Base-by-base conservation (phyloP, 1,140 invertebrate genomes). In the Lepidurus packardi region DNA sequence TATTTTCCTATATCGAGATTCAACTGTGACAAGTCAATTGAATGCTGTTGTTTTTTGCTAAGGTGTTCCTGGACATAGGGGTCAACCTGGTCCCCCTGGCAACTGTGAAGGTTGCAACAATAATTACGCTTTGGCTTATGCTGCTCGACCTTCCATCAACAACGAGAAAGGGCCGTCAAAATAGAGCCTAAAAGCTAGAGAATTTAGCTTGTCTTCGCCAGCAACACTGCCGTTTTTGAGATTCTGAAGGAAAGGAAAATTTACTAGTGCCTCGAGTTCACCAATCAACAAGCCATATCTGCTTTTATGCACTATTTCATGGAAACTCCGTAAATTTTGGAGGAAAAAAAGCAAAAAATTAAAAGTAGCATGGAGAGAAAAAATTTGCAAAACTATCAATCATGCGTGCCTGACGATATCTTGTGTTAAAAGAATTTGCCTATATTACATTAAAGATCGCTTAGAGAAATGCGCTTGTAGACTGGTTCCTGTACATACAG, bases 1-100 rank as follows among this genome's bases (percentile, higher is more conserved):
- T 25, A 25, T 25, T 78, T 24, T 43, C n/a, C 73, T 77, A 8
- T 78, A 80, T 45, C 43, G 45, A n/a, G 79, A 25, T 25, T 79
- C 11, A 78, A 53, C 16, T 80, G 16, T 73, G 24, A 13, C 73
- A 42, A 41, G 43, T 73, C 11, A 44, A 73, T 65, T 41, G 1
- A 80, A n/a, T n/a, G n/a, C n/a, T n/a, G n/a, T n/a, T 77, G 77
- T 80, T 13, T 75, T 16, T 73, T 41, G 42, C 73, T 21, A 53
- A 77, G 89, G 89, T 43, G 75, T 85, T 77, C 78, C 81, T 16
- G 83, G 83, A 24, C 78, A 78, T 44, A 85, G 87, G 73, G 89
- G 89, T 73, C 81, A 85, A 13, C 88, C 86, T 81, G 89, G 89
- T 75, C 83, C 87, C 44, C 88, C 90, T 16, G 90, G 90, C 42